Base-by-base conservation (phyloP, 2,888 invertebrate genomes). In the Andrena flavipes region DNA sequence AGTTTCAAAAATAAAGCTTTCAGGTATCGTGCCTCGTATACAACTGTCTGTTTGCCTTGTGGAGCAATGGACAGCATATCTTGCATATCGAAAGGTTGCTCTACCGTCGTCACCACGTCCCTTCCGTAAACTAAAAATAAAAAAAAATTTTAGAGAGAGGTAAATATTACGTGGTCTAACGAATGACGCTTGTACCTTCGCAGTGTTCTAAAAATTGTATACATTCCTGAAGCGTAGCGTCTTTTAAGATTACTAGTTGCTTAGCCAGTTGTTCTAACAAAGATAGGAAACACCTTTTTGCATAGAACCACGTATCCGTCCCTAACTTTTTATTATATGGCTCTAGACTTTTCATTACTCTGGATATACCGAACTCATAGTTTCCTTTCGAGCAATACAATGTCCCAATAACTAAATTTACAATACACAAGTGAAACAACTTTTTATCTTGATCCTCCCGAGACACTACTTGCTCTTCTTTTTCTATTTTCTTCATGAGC, bases 361-460 rank as follows among this genome's bases (percentile, higher is more conserved):
- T 95, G 0, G 99, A 99, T 90, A 99, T 97, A 0, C 99, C 99
- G 94, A 99, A 99, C 94, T 99, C 99, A 91, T 99, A 99, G 94
- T 99, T 99, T 0, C 99, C 99, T 94, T 99, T 99, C 2, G 99
- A 98, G 93, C 99, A 99, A 94, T 99, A 99, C 51, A 99, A 94
- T 0, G 99, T 99, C 16, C 99, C 99, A 85, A 99, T 99, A 0
- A 99, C 99, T 70, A 99, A 95, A 94, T 99, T 99, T 2, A 99
- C 99, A 84, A 99, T 99, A 93, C 99, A 99, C 70, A 99, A 95
- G 93, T 99, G 99, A 94, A 97, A 98, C 87, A 97, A 96, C 94
- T 99, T 99, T 93, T 98, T 98, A 64, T 98, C 98, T 0, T 98
- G 98, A 89, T 98, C 98, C 92, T 98, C 98, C 91, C 97, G 98